Conservation (phyloP, 1,140 invertebrate species). For the Maniola jurtina region DNA sequence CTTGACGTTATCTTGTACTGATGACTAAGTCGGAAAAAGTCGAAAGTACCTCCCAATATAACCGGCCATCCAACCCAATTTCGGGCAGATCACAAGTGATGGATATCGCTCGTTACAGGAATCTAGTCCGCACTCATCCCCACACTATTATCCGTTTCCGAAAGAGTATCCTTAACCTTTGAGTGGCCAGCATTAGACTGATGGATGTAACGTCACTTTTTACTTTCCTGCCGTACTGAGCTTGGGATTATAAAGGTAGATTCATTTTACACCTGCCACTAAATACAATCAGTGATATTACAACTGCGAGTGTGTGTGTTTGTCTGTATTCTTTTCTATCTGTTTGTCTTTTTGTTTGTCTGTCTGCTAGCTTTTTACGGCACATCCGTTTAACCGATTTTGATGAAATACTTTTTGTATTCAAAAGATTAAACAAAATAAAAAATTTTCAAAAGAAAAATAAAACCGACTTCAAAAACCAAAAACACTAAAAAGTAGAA, state of each 20-base stretch:
- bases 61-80: constrained; percentile 5
- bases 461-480: no score
- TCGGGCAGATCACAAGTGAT: constrained; percentile 9
- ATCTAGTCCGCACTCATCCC: constrained; percentile 24
- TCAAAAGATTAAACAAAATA: no score
- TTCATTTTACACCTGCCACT: not conserved
- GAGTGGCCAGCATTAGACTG: constrained; percentile 44
- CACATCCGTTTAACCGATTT: no score
- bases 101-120: constrained; percentile 6
- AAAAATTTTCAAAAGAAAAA: no score
- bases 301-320: no score
- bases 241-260: not conserved
- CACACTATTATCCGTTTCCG: constrained; percentile 34
- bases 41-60: not conserved
- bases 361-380: no score
- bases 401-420: no score
- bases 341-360: no score
- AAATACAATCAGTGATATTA: no score
- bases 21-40: not conserved
- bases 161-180: constrained; percentile 40
- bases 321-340: no score
- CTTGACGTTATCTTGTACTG: no score
- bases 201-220: constrained; percentile 38
- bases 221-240: constrained; percentile 8
- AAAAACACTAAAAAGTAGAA: no score